These are phyloP conservation scores for Sapayoa aenigma DNA, from an alignment of 2,113 vertebrate species.

Conservation along the genomic window DNA sequence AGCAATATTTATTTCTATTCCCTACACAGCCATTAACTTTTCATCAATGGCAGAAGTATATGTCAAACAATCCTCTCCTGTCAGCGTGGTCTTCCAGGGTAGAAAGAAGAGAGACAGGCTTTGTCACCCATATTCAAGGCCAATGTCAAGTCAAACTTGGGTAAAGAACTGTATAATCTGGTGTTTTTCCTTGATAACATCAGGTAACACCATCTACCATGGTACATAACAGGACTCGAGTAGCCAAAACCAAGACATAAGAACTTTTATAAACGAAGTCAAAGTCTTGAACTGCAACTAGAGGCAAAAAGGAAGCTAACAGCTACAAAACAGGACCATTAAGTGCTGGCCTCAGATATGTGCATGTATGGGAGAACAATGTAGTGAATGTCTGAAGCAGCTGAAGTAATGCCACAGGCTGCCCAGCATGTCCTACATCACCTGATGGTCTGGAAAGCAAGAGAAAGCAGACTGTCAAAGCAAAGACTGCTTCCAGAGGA, in stretches of 20 bases:
- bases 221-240: not conserved
- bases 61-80: not conserved
- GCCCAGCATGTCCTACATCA: not conserved
- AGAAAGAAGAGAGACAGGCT: not conserved
- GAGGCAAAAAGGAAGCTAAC: not conserved
- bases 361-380: accelerated
- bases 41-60: not conserved
- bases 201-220: not conserved
- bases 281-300: not conserved
- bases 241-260: not conserved
- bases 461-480: not conserved
- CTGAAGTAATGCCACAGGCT: not conserved
- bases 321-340: not conserved
- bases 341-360: not conserved
- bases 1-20: not conserved
- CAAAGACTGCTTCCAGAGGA: not conserved
- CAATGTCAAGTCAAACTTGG: not conserved
- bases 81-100: not conserved
- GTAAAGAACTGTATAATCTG: not conserved
- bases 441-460: not conserved
- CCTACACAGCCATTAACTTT: not conserved
- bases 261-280: not conserved
- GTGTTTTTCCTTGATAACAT: not conserved
- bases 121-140: not conserved
- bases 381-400: not conserved